Evolutionary conservation across 1,140 invertebrate species (phyloP), one percentile per base, ranked within the genome.

Genomic region (Microplitis mediator): DNA sequence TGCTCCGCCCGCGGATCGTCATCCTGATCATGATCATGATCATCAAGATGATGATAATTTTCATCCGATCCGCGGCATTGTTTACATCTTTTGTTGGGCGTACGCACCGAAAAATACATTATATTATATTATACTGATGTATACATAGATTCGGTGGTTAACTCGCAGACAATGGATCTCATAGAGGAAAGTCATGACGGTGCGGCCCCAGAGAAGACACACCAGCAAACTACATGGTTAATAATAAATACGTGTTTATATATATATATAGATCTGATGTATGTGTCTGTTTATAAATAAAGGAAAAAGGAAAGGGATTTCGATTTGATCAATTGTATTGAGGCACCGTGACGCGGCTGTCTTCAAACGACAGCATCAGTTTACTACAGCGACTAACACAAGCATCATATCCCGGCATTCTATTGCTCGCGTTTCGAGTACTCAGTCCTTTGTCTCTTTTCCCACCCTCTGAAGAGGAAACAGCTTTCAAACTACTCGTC

Each of bases 291-390:
- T 23, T 23, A 45, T 45, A 45, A 11, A 45, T 45, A 45, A 45
- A 45, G 14, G 35, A 13, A 16, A 45, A 14, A 35, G 60, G 9
- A 16, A 60, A 56, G 54, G 35, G 58, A 60, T 69, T 34, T 62
- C 23, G 69, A 71, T 51, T 71, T 45, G 60, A 71, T 71, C 16
- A 35, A 45, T 50, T 51, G 60, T 71, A 69, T 62, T 62, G 69
- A 62, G 32, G 5, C 23, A 14, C n/a, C 69, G 39, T 71, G 69
- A 71, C 69, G 58, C 3, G 58, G 69, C 58, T 51, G 39, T 71
- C 39, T 51, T 71, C 9, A 67, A 14, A 45, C 3, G 6, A 45
- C 5, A 45, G 39, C 39, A 23, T 23, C 11, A 45, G 5, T 6
- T 6, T 11, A 45, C 11, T 6, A 45, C 11, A 6, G 39, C 39